Evolutionary conservation across 2,888 invertebrate genomes (phyloP), one percentile per base, ranked within the genome.

Genomic region (Elegia similella): DNA sequence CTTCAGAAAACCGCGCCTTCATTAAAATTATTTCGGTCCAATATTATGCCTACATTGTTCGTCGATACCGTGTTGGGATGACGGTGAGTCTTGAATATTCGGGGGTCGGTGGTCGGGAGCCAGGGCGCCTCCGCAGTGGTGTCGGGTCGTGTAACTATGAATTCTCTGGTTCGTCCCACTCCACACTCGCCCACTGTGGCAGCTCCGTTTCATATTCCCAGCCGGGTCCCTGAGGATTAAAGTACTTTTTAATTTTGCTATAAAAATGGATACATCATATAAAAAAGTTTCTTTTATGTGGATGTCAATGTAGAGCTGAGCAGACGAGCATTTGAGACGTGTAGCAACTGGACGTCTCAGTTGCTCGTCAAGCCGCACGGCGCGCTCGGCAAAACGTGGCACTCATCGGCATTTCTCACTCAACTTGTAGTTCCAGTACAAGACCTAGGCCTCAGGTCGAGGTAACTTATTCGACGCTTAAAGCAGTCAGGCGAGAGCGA

Each of bases 121-220:
- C 75, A 86, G 84, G 82, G 82, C 83, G 84, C 74, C 66, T 73
- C 74, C 69, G 65, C 68, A 83, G 69, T 68, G 80, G 76, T 73
- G 75, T 72, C 65, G 80, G 63, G 67, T 79, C 79, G 70, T 77
- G 77, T 74, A 68, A 90, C 90, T 90, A 91, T 84, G 89, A 90
- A 63, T 59, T 76, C 30, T 95, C 94, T 46, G 93, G 92, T 72
- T 96, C 96, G 59, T 92, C 92, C 97, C 97, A 98, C 70, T 97
- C 96, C 54, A 95, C 93, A 76, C 93, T 93, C 42, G 98, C 98
- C 99, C 99, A 99, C 56, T 95, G 95, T 0, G 99, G 99, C 70
- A 98, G 92, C 76, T 96, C 95, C 1, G 98, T 98, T 87, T 97
- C 95, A 85, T 97, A 99, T 75, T 96, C 96, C 98, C 98, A 98